Evolutionary conservation across 1,140 invertebrate genomes (phyloP).

Genomic region (Drosophila lini): DNA sequence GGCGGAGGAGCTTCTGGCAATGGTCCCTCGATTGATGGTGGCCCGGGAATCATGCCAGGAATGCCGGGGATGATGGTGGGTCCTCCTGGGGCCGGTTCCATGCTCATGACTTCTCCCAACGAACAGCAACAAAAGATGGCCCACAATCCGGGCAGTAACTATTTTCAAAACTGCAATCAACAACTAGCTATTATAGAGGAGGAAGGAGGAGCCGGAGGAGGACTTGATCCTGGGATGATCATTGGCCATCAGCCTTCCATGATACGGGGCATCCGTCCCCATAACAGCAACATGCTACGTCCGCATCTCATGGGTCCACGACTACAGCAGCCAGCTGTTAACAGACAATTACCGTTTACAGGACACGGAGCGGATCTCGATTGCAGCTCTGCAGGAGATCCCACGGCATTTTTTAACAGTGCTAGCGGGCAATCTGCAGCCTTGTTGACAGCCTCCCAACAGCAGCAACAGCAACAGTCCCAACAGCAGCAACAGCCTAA

Average conservation of each 20-base stretch:
- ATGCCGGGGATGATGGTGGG: constrained; percentile 59
- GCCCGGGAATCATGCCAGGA: constrained; percentile 25
- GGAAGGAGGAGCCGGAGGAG: constrained; percentile 82
- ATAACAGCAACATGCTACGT: constrained; percentile 49
- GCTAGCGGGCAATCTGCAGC: constrained; percentile 5
- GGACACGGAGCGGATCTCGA: constrained; percentile 57
- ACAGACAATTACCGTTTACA: constrained; percentile 55
- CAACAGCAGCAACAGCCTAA: constrained; percentile 51
- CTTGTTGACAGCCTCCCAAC: constrained; percentile 44
- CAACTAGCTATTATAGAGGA: constrained; percentile 80
- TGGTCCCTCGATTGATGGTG: constrained; percentile 84
- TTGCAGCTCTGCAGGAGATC: constrained; percentile 55
- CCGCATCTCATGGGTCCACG: constrained; percentile 53
- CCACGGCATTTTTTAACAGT: constrained; percentile 49
- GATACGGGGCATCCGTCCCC: constrained; percentile 69
- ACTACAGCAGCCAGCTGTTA: constrained; percentile 55
- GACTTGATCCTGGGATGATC: constrained; percentile 85
- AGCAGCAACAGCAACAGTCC: constrained; percentile 42
- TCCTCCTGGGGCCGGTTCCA: constrained; percentile 78
- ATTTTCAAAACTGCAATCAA: constrained; percentile 85
- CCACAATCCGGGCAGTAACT: constrained; percentile 69
- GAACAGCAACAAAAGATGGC: constrained; percentile 57
- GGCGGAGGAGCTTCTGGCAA: constrained; percentile 86
- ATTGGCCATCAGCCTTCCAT: constrained; percentile 83
- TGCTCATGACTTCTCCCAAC: constrained; percentile 40